Percentiles rank a stretch among this genome's conserved stretches.
Conservation (phyloP, 1,140 invertebrate species). For the Drosophila pectinifera region DNA sequence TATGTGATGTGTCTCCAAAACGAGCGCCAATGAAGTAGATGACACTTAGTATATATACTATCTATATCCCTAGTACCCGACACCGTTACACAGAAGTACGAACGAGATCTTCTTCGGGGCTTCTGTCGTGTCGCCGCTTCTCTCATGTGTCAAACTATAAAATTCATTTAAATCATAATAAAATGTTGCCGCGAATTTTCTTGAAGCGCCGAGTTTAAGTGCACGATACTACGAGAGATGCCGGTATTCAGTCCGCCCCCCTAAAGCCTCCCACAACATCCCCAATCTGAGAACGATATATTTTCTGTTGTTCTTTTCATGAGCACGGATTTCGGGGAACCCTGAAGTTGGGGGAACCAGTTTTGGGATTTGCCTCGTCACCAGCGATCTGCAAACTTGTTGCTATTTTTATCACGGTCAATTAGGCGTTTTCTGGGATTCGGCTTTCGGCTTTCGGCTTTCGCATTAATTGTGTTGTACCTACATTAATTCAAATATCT, state of each 20-base stretch:
- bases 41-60: conserved; percentile 70
- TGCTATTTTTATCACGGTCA: conserved; percentile 36
- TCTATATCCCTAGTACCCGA: conserved; percentile 34
- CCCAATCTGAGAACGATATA: not conserved
- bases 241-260: conserved; percentile 25
- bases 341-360: conserved; percentile 39
- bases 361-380: conserved; percentile 37
- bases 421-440: conserved; percentile 47
- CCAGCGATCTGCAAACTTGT: conserved; percentile 33
- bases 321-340: conserved; percentile 16
- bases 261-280: not conserved
- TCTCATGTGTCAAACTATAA: conserved; percentile 62
- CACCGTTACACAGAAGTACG: conserved; percentile 31
- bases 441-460: conserved; percentile 29
- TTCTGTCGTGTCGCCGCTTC: conserved; percentile 22
- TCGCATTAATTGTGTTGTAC: conserved; percentile 47
- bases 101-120: conserved; percentile 34
- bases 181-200: conserved; percentile 62
- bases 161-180: conserved; percentile 81
- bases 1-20: conserved; percentile 42
- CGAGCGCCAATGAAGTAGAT: conserved; percentile 65
- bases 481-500: conserved; percentile 63
- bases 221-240: conserved; percentile 16
- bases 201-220: conserved; percentile 33
- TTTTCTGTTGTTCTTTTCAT: not conserved